These are phyloP conservation scores for Pollimyrus isidori DNA, from an alignment of 2,113 vertebrate genomes.

Conservation along the genomic window DNA sequence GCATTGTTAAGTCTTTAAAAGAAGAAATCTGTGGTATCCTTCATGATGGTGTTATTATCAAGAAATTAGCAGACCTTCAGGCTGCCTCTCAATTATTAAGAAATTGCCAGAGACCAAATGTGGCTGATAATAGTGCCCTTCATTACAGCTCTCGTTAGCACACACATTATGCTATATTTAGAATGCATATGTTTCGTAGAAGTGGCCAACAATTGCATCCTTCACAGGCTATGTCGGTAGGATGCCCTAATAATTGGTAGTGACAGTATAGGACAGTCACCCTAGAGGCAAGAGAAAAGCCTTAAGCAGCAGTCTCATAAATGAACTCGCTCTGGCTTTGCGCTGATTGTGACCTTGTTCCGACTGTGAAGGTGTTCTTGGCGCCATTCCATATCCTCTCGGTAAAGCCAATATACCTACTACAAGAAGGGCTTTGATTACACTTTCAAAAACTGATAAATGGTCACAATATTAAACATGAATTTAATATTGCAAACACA, in stretches of 20 bases:
- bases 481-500: constrained; percentile 29
- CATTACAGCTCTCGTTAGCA: neutral
- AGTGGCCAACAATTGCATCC: neutral
- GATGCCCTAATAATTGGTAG: neutral
- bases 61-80: neutral
- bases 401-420: constrained; percentile 27
- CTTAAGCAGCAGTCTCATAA: constrained; percentile 29
- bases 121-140: neutral
- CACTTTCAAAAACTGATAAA: constrained; percentile 44
- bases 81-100: neutral
- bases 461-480: constrained; percentile 32
- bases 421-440: constrained; percentile 34
- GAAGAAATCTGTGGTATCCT: neutral
- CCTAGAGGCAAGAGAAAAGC: constrained; percentile 24
- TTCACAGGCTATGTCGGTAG: constrained; percentile 27
- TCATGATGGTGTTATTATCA: neutral
- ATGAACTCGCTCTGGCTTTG: constrained; percentile 37
- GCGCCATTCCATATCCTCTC: constrained; percentile 11
- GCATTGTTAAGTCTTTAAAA: neutral
- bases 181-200: neutral
- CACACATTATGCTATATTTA: neutral
- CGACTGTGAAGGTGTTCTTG: neutral
- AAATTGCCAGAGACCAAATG: neutral
- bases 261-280: constrained; percentile 22
- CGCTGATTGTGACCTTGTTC: constrained; percentile 35